Conservation (phyloP, 1,140 invertebrate genomes). For the Drosophila burlai region DNA sequence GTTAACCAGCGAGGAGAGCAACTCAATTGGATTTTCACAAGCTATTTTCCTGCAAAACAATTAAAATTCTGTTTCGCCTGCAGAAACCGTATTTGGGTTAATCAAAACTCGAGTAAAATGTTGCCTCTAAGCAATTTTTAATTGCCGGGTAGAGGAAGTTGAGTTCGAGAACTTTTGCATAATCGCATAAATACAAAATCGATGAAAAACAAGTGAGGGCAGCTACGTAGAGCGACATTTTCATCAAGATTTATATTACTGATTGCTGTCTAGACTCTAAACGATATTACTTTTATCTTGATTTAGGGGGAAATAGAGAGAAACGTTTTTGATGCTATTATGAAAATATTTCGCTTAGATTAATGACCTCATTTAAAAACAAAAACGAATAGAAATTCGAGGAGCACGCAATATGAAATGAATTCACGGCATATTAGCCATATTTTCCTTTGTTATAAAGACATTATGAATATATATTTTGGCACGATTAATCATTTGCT, state of each 20-base stretch:
- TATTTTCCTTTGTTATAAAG: slow-evolving; percentile 5
- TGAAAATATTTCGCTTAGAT: not conserved
- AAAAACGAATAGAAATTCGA: slow-evolving; percentile 15
- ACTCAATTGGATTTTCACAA: slow-evolving; percentile 25
- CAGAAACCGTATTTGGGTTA: slow-evolving; percentile 19
- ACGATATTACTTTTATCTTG: slow-evolving; percentile 2
- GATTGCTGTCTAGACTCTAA: slow-evolving; percentile 16
- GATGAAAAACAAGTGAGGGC: slow-evolving; percentile 9
- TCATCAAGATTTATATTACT: slow-evolving; percentile 16
- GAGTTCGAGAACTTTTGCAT: slow-evolving; percentile 28
- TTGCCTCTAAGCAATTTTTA: slow-evolving; percentile 39
- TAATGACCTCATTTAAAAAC: slow-evolving; percentile 19
- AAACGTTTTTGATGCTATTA: slow-evolving; percentile 14
- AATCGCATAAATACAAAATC: slow-evolving; percentile 43
- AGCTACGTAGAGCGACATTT: slow-evolving; percentile 11
- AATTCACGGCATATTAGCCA: slow-evolving; percentile 4
- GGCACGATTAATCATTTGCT: slow-evolving; percentile 15
- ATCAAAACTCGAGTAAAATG: slow-evolving; percentile 23
- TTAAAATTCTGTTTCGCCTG: slow-evolving; percentile 2
- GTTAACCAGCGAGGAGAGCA: slow-evolving; percentile 10
- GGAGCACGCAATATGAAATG: slow-evolving; percentile 13
- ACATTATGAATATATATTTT: not conserved
- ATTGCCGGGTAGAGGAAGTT: slow-evolving; percentile 20
- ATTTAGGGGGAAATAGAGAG: not conserved
- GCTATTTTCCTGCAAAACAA: slow-evolving; percentile 1